These are phyloP conservation scores for Tichodroma muraria DNA, from an alignment of 2,113 vertebrate species.

Conservation along the genomic window DNA sequence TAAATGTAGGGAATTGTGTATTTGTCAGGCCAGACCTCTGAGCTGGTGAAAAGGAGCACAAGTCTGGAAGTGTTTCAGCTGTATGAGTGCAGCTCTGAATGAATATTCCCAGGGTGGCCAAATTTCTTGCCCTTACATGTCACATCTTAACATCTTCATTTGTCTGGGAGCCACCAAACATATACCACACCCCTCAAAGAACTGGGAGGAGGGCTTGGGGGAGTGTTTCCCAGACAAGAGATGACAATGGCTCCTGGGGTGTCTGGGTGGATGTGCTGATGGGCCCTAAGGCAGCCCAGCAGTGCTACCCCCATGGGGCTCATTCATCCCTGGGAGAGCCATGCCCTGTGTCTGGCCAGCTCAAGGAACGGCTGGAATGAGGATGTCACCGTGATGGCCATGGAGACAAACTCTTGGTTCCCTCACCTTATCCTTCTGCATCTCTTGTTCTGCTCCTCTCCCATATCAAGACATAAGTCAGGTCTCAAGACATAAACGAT, in stretches of 20 bases:
- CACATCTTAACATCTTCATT: not conserved
- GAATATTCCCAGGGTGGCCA: not conserved
- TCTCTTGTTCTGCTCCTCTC: not conserved
- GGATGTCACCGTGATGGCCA: not conserved
- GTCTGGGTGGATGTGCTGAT: not conserved
- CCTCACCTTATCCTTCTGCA: not conserved
- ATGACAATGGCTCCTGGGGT: not conserved
- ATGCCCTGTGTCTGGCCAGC: not conserved
- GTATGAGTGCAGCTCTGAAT: not conserved
- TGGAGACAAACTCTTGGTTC: not conserved
- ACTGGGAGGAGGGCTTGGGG: not conserved
- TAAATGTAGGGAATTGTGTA: not conserved
- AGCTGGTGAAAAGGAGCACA: not conserved
- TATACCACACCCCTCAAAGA: not conserved
- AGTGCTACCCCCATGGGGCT: not conserved
- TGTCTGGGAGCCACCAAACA: not conserved
- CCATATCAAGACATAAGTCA: rapidly evolving
- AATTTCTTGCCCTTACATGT: not conserved
- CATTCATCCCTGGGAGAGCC: not conserved
- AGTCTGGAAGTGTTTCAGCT: not conserved
- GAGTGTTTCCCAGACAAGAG: not conserved
- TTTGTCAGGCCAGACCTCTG: not conserved
- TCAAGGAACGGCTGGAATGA: not conserved
- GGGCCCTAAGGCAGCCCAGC: not conserved
- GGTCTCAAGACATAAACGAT: not conserved